Evolutionary conservation across 2,888 invertebrate species (phyloP).

Genomic region (Troides aeacus): DNA sequence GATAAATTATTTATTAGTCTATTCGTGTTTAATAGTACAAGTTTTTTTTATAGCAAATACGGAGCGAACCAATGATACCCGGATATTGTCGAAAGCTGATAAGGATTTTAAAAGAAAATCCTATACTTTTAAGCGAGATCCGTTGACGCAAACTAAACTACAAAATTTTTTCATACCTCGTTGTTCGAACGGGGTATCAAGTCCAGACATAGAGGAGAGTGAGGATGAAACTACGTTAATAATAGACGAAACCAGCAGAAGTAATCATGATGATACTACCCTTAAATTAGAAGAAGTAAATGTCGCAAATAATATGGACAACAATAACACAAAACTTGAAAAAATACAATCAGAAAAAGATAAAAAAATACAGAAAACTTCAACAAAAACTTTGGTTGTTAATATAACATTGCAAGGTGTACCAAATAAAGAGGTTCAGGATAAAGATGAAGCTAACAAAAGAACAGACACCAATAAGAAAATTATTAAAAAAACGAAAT

Average conservation of each 20-base stretch:
- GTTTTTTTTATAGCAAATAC: slow-evolving; percentile 38
- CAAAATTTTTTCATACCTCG: slow-evolving; percentile 63
- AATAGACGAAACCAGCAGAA: slow-evolving; percentile 54
- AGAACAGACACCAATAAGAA: slow-evolving; percentile 32
- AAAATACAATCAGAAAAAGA: slow-evolving; percentile 31
- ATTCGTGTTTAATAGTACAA: background rate
- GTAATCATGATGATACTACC: slow-evolving; percentile 46
- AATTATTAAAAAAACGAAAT: slow-evolving; percentile 37
- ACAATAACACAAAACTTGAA: slow-evolving; percentile 51
- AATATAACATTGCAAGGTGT: slow-evolving; percentile 71
- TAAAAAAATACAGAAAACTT: slow-evolving; percentile 32
- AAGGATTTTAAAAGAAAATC: slow-evolving; percentile 70
- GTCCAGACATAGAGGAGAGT: slow-evolving; percentile 48
- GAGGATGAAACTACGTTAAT: slow-evolving; percentile 55
- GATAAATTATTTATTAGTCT: background rate
- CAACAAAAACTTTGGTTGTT: slow-evolving; percentile 59
- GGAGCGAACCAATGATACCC: slow-evolving; percentile 46
- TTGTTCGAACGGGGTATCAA: slow-evolving; percentile 48
- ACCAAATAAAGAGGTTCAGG: slow-evolving; percentile 44
- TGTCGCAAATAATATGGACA: slow-evolving; percentile 36
- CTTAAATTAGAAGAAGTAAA: slow-evolving; percentile 45
- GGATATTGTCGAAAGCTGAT: slow-evolving; percentile 65
- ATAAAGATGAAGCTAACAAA: slow-evolving; percentile 27
- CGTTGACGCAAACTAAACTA: slow-evolving; percentile 72
- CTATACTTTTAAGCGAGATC: slow-evolving; percentile 72